Percentiles rank a stretch among this genome's conserved stretches.
Evolutionary conservation across 2,113 vertebrate species (phyloP).

Genomic region (Ibidorhyncha struthersii): DNA sequence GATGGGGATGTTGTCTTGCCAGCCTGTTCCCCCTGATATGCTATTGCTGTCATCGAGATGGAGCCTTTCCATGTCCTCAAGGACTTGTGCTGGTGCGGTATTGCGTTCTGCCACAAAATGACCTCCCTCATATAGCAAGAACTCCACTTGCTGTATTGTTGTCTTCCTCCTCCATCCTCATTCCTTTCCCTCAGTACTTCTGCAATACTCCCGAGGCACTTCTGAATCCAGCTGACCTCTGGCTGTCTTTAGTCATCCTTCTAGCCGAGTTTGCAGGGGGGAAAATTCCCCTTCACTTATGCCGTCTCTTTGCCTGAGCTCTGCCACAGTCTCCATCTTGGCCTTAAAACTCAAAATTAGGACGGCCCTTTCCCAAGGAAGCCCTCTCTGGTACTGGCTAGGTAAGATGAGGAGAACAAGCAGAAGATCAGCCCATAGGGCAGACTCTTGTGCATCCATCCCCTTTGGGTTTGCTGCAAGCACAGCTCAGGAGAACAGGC

Average conservation of each 20-base stretch:
- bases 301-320: not conserved
- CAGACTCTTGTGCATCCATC: not conserved
- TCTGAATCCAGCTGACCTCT: not conserved
- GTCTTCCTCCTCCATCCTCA: not conserved
- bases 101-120: not conserved
- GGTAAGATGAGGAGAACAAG: not conserved
- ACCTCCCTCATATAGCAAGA: not conserved
- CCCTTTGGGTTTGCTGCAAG: rapidly evolving
- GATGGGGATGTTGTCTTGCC: not conserved
- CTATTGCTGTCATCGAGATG: not conserved
- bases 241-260: not conserved
- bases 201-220: not conserved
- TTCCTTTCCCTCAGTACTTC: not conserved
- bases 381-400: not conserved
- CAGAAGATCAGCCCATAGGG: not conserved
- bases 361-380: not conserved
- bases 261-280: not conserved
- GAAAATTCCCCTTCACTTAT: not conserved
- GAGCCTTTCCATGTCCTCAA: not conserved
- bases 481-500: not conserved
- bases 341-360: not conserved
- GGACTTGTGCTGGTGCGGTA: rapidly evolving
- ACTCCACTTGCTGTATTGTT: not conserved
- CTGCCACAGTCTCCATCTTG: not conserved
- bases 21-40: not conserved